These are phyloP conservation scores for Ammodytes dubius DNA, from an alignment of 2,113 vertebrate genomes.

Conservation along the genomic window DNA sequence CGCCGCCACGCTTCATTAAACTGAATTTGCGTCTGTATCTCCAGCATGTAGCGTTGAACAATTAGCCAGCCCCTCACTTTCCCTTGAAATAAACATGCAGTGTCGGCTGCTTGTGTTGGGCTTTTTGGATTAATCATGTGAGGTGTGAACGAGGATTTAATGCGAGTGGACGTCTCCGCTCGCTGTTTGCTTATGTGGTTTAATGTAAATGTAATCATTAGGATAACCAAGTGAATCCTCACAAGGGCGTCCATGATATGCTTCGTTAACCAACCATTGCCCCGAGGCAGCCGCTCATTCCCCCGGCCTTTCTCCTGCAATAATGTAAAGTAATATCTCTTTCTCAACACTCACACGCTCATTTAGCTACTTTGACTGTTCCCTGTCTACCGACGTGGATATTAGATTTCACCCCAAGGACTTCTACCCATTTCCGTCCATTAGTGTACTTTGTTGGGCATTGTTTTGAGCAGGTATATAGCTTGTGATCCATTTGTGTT, in stretches of 20 bases:
- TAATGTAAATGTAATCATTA: constrained; percentile 70
- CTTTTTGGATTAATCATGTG: constrained; percentile 25
- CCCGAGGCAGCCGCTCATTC: constrained; percentile 61
- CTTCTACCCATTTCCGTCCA: constrained; percentile 75
- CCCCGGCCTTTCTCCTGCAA: constrained; percentile 59
- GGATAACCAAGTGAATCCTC: constrained; percentile 73
- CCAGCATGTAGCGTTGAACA: constrained; percentile 2
- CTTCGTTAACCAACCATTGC: constrained; percentile 75
- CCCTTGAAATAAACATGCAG: not conserved
- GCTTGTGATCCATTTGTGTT: constrained; percentile 54
- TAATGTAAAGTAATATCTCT: constrained; percentile 78
- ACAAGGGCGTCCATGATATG: constrained; percentile 65
- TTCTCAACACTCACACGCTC: constrained; percentile 69
- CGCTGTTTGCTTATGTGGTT: constrained; percentile 42
- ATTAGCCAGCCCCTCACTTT: constrained; percentile 53
- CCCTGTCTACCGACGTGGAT: constrained; percentile 55
- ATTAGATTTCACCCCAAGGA: constrained; percentile 73
- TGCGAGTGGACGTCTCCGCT: constrained; percentile 45
- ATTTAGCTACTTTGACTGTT: constrained; percentile 68
- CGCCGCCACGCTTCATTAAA: constrained; percentile 40
- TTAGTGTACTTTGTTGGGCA: constrained; percentile 65
- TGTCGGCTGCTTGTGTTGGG: not conserved
- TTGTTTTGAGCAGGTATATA: constrained; percentile 69
- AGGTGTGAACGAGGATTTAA: constrained; percentile 53
- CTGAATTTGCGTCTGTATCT: constrained; percentile 29